Conservation (phyloP, 2,888 invertebrate genomes). For the Drosophila siamana region DNA sequence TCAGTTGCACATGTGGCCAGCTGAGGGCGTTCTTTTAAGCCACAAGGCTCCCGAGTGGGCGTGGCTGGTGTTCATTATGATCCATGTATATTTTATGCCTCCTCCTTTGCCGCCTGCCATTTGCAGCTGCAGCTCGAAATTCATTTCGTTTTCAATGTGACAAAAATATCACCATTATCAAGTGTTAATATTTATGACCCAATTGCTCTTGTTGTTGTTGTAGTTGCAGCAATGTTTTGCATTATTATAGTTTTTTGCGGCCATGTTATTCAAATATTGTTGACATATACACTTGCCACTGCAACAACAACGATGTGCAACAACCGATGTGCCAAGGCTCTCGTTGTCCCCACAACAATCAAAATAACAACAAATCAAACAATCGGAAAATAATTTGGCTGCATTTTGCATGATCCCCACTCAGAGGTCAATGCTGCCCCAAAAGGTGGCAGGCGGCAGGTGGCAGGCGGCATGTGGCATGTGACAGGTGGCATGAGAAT, state of each 20-base stretch:
- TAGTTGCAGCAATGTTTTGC: conserved; percentile 4
- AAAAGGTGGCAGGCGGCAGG: neutral
- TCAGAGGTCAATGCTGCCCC: conserved; percentile 35
- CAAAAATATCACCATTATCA: conserved; percentile 54
- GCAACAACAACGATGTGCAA: conserved; percentile 39
- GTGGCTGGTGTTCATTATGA: conserved; percentile 53
- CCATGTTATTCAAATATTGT: conserved; percentile 45
- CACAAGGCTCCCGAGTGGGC: conserved; percentile 18
- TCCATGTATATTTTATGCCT: conserved; percentile 55
- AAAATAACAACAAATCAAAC: conserved; percentile 56
- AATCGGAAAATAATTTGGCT: conserved; percentile 63
- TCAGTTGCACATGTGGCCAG: conserved; percentile 74
- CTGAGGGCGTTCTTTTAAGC: conserved; percentile 4
- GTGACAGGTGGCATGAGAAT: neutral
- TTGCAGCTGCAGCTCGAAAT: conserved; percentile 32
- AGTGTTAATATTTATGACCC: conserved; percentile 53
- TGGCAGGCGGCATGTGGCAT: neutral
- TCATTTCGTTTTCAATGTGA: conserved; percentile 29
- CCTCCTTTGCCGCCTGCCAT: conserved; percentile 31
- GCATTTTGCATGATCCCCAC: conserved; percentile 56
- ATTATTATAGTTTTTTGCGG: conserved; percentile 16
- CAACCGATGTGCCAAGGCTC: conserved; percentile 32
- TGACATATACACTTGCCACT: conserved; percentile 45
- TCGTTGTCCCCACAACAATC: conserved; percentile 34
- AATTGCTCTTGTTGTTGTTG: conserved; percentile 20